A percentile compares a stretch with the other conserved stretches of the same genome.
Evolutionary conservation across 2,113 vertebrate genomes (phyloP).

Genomic region (Columbina picui): DNA sequence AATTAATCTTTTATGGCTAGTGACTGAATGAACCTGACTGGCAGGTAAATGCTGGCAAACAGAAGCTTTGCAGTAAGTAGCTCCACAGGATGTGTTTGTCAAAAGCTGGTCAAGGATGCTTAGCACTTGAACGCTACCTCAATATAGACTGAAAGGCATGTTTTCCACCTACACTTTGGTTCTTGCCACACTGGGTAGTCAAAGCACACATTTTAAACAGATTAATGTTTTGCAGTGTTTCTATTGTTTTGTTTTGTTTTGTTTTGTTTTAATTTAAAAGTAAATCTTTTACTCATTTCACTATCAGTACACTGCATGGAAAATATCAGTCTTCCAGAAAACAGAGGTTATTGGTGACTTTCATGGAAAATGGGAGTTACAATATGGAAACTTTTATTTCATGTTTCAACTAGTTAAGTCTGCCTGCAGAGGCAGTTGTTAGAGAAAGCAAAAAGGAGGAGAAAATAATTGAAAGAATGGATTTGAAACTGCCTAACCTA

Average conservation of each 20-base stretch:
- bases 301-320: not conserved
- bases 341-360: not conserved
- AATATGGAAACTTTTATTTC: not conserved
- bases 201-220: not conserved
- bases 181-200: not conserved
- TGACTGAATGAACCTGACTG: not conserved
- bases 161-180: not conserved
- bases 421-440: not conserved
- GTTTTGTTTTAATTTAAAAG: not conserved
- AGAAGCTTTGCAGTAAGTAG: not conserved
- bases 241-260: too few relatives aligned
- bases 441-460: not conserved
- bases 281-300: not conserved
- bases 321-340: not conserved
- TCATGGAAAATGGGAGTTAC: not conserved
- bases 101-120: not conserved
- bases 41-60: not conserved
- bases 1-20: conserved; percentile 13
- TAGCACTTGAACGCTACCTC: not conserved
- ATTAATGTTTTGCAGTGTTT: not conserved
- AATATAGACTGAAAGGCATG: not conserved
- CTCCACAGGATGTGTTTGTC: not conserved
- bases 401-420: not conserved
- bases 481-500: not conserved
- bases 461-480: not conserved